Conservation (phyloP, 2,797 vertebrate genomes). For the Phoeniculus purpureus region DNA sequence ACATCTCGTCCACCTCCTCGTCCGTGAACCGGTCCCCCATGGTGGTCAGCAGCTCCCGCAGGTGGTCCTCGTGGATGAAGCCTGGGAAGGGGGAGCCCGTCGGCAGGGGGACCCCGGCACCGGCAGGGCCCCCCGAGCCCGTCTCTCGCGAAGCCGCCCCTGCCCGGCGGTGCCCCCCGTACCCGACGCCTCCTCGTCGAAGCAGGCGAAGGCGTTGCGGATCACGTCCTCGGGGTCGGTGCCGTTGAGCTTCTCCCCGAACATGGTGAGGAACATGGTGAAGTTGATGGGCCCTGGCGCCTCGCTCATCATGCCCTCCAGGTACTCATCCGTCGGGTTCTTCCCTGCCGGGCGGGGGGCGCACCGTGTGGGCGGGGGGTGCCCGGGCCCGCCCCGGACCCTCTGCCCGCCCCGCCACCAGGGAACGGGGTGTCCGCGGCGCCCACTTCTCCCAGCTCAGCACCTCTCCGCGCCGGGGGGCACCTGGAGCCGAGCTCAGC, state of each 20-base stretch:
- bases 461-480: background rate
- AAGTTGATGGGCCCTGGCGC: conserved; percentile 98
- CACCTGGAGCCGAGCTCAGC: background rate
- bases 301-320: conserved; percentile 99
- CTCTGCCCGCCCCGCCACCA: fast-evolving
- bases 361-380: background rate
- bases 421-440: background rate
- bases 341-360: conserved; percentile 81
- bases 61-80: conserved; percentile 95
- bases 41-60: conserved; percentile 96
- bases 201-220: conserved; percentile 97
- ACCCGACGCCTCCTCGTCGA: conserved; percentile 97
- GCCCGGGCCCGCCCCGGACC: no score
- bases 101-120: no score
- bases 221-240: conserved; percentile 98
- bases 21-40: conserved; percentile 99
- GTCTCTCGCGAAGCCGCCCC: no score
- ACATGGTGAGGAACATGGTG: conserved; percentile 99
- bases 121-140: no score
- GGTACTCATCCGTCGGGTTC: conserved; percentile 96
- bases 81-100: conserved; percentile 74
- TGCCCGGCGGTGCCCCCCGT: background rate
- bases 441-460: background rate
- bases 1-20: conserved; percentile 98
- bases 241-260: conserved; percentile 96